phyloP scores from a whole-genome alignment of 2,888 invertebrate species.

The Spicauda simplicius region DNA sequence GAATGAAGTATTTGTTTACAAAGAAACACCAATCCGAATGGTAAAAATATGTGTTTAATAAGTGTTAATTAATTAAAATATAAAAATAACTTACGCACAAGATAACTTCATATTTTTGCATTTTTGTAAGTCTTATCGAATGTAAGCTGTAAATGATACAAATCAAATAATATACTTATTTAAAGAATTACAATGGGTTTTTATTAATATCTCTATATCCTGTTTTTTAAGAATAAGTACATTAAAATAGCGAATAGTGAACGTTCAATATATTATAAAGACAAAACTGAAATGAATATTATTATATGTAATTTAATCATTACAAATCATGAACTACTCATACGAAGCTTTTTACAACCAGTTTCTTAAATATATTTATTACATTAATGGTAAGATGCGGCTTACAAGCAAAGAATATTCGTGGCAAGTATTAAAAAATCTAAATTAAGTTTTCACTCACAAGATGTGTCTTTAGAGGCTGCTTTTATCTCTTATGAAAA shows the following conservation, averaged over 20 bases:
- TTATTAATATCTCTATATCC: conserved; percentile 40
- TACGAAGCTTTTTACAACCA: conserved; percentile 47
- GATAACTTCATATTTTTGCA: conserved; percentile 36
- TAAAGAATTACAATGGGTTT: conserved; percentile 21
- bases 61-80: conserved; percentile 17
- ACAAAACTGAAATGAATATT: conserved; percentile 23
- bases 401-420: conserved; percentile 47
- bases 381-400: conserved; percentile 64
- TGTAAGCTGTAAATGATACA: conserved; percentile 23
- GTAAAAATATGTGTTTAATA: conserved; percentile 23
- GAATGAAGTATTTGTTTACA: background rate
- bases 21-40: conserved; percentile 1
- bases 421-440: conserved; percentile 48
- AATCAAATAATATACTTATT: conserved; percentile 27
- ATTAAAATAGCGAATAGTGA: background rate
- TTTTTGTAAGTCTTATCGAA: conserved; percentile 23
- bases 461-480: background rate
- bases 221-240: conserved; percentile 15
- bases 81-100: conserved; percentile 29
- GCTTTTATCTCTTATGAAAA: background rate
- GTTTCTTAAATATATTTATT: conserved; percentile 40
- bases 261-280: conserved; percentile 14
- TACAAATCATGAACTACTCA: background rate
- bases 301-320: background rate
- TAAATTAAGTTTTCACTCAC: conserved; percentile 5